Percentiles rank a stretch among this genome's conserved stretches.
phyloP scores from a whole-genome alignment of 2,797 vertebrate species.

The Xiphorhynchus erythropygius region DNA sequence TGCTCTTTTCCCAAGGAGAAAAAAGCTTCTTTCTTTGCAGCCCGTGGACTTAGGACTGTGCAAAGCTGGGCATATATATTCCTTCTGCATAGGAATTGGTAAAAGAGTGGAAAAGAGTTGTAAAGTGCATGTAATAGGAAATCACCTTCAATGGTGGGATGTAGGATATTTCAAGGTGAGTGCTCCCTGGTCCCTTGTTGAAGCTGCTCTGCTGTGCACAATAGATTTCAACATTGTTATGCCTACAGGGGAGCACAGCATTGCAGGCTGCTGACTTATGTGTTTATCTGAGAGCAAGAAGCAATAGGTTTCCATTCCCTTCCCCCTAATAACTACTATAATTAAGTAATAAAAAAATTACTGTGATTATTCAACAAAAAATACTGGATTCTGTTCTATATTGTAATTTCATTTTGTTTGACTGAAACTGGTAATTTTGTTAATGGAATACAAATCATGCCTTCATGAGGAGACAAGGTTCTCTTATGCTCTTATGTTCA shows the following conservation, averaged over 20 bases:
- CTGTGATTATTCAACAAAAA: neutral
- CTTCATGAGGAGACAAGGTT: neutral
- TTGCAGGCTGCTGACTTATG: neutral
- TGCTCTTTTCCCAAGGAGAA: neutral
- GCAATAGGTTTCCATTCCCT: neutral
- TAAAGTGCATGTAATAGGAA: neutral
- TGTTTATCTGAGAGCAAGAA: neutral
- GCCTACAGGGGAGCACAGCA: neutral
- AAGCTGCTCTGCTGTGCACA: neutral
- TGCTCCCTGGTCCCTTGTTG: neutral
- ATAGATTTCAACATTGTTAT: neutral
- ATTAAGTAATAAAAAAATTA: neutral
- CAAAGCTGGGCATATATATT: neutral
- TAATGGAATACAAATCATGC: neutral
- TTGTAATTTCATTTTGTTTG: neutral
- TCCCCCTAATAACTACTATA: neutral
- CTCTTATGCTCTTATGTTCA: too few species aligned
- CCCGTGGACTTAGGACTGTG: neutral
- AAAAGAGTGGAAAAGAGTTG: neutral
- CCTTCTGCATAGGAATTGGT: neutral
- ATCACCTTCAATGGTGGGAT: neutral
- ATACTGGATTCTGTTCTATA: neutral
- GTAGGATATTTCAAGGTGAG: conserved; percentile 20
- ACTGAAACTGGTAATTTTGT: neutral
- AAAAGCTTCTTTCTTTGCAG: neutral